Conservation (phyloP, 2,888 invertebrate genomes). For the Phortica magna region DNA sequence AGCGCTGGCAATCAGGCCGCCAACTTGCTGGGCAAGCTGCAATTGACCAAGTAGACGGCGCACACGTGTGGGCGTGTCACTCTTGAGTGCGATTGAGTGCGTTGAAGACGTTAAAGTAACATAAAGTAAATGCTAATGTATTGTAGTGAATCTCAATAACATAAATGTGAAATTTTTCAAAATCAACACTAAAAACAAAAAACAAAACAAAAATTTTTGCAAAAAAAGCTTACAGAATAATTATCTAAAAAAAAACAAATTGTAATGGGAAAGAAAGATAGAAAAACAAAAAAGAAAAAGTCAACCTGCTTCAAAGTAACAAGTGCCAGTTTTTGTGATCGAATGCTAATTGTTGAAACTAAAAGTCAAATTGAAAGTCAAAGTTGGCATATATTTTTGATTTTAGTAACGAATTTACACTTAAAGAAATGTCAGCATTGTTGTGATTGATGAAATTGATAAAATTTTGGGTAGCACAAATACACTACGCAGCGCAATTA, state of each 20-base stretch:
- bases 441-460: constrained; percentile 14
- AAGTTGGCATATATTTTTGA: constrained; percentile 37
- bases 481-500: constrained; percentile 17
- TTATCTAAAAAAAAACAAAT: constrained; percentile 38
- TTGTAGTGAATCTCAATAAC: constrained; percentile 23
- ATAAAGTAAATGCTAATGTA: constrained; percentile 11
- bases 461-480: not conserved
- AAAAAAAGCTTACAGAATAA: constrained; percentile 2
- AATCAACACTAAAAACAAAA: constrained; percentile 31
- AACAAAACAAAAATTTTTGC: constrained; percentile 43
- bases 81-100: too few relatives aligned
- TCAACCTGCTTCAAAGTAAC: constrained; percentile 66
- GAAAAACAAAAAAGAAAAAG: constrained; percentile 43
- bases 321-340: constrained; percentile 69
- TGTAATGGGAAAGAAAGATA: constrained; percentile 41
- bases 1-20: constrained; percentile 73
- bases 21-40: constrained; percentile 76
- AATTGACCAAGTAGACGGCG: constrained; percentile 63
- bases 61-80: not conserved
- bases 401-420: constrained; percentile 11
- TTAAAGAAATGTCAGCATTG: constrained; percentile 17
- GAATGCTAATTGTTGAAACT: constrained; percentile 55
- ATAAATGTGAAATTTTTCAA: constrained; percentile 9
- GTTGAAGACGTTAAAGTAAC: not conserved
- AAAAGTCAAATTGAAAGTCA: not conserved